These are phyloP conservation scores for Urophycis tenuis DNA, from an alignment of 2,797 vertebrate species.

Conservation along the genomic window DNA sequence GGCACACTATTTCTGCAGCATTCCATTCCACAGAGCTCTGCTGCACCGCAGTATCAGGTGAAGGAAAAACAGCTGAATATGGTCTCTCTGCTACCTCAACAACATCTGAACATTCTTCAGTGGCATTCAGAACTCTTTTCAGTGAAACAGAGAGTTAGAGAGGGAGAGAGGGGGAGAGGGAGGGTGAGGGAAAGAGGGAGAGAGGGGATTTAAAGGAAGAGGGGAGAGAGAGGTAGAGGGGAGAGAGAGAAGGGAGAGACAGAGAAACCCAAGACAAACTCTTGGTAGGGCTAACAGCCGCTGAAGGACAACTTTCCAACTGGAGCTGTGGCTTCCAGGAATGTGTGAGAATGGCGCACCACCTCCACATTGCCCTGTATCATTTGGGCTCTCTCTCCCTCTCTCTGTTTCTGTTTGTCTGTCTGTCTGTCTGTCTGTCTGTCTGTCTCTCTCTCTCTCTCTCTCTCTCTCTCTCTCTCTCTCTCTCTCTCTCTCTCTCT, in stretches of 20 bases:
- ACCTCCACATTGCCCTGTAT: conserved; percentile 25
- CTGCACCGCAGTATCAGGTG: conserved; percentile 32
- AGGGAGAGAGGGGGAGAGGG: conserved; percentile 26
- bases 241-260: conserved; percentile 55
- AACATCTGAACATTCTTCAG: conserved; percentile 64
- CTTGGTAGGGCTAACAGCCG: conserved; percentile 48
- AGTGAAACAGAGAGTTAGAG: conserved; percentile 55
- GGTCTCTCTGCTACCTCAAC: conserved; percentile 44
- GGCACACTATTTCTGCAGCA: conserved; percentile 5
- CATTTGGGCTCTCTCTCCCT: conserved; percentile 27
- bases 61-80: conserved; percentile 45
- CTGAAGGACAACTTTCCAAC: conserved; percentile 53
- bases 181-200: conserved; percentile 48
- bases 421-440: background rate
- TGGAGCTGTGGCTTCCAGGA: conserved; percentile 60
- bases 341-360: conserved; percentile 42
- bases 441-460: background rate
- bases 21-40: conserved; percentile 19
- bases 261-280: conserved; percentile 59
- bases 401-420: background rate
- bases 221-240: conserved; percentile 39
- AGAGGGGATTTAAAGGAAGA: conserved; percentile 47
- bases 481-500: conserved; percentile 16
- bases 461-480: conserved; percentile 9
- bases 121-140: conserved; percentile 70